Conservation (phyloP, 2,113 vertebrate species). For the Rhombomys opimus region DNA sequence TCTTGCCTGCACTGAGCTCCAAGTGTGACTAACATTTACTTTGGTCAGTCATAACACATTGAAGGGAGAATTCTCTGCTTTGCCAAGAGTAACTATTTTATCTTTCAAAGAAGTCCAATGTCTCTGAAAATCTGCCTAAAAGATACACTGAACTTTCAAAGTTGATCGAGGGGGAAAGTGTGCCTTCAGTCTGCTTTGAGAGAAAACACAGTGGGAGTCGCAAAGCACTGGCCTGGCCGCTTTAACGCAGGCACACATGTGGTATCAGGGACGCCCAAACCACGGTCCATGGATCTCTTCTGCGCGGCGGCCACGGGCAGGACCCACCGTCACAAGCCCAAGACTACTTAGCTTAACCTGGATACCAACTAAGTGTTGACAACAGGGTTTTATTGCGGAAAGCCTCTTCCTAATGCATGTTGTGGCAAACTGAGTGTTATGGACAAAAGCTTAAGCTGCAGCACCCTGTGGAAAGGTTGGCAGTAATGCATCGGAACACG, state of each 20-base stretch:
- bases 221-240: neutral
- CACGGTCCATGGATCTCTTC: neutral
- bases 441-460: neutral
- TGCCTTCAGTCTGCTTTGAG: neutral
- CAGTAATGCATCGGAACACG: neutral
- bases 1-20: neutral
- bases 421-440: neutral
- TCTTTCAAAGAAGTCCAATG: neutral
- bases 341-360: neutral
- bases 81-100: neutral
- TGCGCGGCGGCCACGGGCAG: neutral
- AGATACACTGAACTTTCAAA: neutral
- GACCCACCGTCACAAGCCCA: neutral
- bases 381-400: neutral
- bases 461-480: neutral
- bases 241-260: neutral
- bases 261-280: neutral
- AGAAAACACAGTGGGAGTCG: neutral
- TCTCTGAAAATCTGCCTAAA: constrained; percentile 22
- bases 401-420: neutral
- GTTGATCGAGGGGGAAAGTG: neutral
- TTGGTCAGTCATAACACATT: neutral
- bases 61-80: neutral
- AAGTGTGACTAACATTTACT: neutral
- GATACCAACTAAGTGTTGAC: neutral